These are phyloP conservation scores for Caenorhabditis elegans DNA, from an alignment of 1,140 invertebrate species.

Conservation along the genomic window DNA sequence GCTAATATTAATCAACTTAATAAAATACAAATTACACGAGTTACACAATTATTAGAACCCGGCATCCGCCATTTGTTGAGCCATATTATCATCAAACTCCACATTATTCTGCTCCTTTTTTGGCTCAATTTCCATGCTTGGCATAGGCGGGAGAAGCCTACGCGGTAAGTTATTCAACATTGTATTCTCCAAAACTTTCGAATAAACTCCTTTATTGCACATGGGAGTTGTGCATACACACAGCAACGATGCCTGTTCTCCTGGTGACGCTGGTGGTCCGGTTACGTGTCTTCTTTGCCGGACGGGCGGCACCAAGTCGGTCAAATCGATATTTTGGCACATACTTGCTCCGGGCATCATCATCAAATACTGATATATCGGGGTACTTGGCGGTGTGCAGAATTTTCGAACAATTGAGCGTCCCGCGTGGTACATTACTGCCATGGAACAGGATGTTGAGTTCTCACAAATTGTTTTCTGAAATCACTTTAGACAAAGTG, in stretches of 20 bases:
- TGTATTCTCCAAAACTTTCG: not conserved
- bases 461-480: slow-evolving; percentile 21
- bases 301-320: not conserved
- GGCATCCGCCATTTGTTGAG: slow-evolving; percentile 20
- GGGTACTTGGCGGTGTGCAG: not conserved
- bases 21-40: not conserved
- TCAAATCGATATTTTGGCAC: not conserved
- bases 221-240: slow-evolving; percentile 2
- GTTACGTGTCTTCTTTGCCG: not conserved
- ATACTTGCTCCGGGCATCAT: slow-evolving; percentile 21
- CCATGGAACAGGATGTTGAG: slow-evolving; percentile 2
- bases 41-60: not conserved
- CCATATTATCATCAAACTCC: not conserved
- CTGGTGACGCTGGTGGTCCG: not conserved
- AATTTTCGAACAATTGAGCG: not conserved
- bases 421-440: not conserved
- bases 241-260: not conserved
- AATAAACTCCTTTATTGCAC: slow-evolving; percentile 14
- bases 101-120: not conserved
- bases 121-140: not conserved
- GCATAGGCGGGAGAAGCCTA: not conserved
- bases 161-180: slow-evolving; percentile 6
- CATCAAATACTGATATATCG: slow-evolving; percentile 19
- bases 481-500: not conserved
- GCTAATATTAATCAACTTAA: not conserved